phyloP scores from a whole-genome alignment of 2,797 vertebrate species.

The Chromobotia macracanthus region DNA sequence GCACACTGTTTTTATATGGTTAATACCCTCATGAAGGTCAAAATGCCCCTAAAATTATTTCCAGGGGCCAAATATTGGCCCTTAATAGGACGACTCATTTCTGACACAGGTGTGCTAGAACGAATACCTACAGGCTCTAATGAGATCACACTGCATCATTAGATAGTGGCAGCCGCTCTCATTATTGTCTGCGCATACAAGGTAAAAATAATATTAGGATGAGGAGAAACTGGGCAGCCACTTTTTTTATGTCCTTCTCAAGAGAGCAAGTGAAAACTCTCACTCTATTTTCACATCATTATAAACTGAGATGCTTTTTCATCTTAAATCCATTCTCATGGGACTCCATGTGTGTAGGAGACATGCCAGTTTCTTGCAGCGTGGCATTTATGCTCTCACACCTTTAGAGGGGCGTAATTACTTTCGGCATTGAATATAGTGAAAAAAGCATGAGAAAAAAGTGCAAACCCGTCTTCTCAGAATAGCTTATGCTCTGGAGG shows the following conservation, averaged over 20 bases:
- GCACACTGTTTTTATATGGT: not conserved
- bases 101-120: not conserved
- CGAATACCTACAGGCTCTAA: not conserved
- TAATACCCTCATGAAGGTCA: not conserved
- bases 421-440: slow-evolving; percentile 15
- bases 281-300: slow-evolving; percentile 71
- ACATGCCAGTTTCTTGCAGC: slow-evolving; percentile 20
- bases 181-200: not conserved
- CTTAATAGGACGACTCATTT: not conserved
- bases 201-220: slow-evolving; percentile 17
- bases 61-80: not conserved
- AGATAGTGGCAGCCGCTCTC: not conserved
- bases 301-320: slow-evolving; percentile 65
- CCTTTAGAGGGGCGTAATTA: slow-evolving; percentile 44
- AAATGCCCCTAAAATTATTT: slow-evolving; percentile 4
- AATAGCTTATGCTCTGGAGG: slow-evolving; percentile 35
- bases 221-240: slow-evolving; percentile 9
- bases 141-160: not conserved
- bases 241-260: slow-evolving; percentile 57
- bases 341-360: slow-evolving; percentile 51
- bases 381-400: slow-evolving; percentile 34
- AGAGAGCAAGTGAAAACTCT: slow-evolving; percentile 55
- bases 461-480: slow-evolving; percentile 23
- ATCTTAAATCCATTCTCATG: slow-evolving; percentile 55
- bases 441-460: not conserved